A percentile compares a stretch with the other conserved stretches of the same genome.
Conservation (phyloP, 2,888 invertebrate species). For the Oscheius onirici region DNA sequence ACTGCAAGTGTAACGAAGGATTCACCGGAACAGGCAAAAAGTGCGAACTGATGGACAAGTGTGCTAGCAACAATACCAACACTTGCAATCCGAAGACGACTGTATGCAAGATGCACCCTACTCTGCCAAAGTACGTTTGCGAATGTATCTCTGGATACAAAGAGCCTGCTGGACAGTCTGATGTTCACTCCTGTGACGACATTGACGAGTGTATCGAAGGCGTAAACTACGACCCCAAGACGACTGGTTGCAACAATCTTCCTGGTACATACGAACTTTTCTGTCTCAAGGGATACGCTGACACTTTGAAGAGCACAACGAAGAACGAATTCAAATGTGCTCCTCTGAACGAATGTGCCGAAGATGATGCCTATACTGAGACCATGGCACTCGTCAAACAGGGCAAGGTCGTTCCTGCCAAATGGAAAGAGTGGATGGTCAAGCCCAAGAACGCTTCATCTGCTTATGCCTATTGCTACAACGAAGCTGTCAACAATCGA, state of each 20-base stretch:
- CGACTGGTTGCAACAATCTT: constrained; percentile 12
- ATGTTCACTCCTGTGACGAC: constrained; percentile 20
- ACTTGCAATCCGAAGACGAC: constrained; percentile 12
- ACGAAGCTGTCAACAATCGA: background rate
- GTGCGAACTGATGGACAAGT: constrained; percentile 27
- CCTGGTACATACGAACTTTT: constrained; percentile 8
- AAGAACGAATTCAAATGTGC: background rate
- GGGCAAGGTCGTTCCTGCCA: background rate
- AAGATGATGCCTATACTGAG: constrained; percentile 25
- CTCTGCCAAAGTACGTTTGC: constrained; percentile 6
- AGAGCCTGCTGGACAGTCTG: constrained; percentile 26
- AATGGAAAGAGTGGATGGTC: constrained; percentile 8
- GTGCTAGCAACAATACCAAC: background rate
- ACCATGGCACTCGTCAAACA: background rate
- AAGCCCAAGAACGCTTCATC: constrained; percentile 20
- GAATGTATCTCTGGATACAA: constrained; percentile 18
- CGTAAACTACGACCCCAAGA: background rate
- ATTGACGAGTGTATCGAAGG: constrained; percentile 21
- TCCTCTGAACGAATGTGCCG: constrained; percentile 17
- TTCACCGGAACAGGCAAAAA: constrained; percentile 27
- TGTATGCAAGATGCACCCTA: constrained; percentile 5
- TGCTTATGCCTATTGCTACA: constrained; percentile 29
- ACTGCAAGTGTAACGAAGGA: constrained; percentile 20
- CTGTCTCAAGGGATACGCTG: constrained; percentile 11
- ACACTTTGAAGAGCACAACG: background rate